These are phyloP conservation scores for Crenuchus spilurus DNA, from an alignment of 2,797 vertebrate genomes.

Conservation along the genomic window DNA sequence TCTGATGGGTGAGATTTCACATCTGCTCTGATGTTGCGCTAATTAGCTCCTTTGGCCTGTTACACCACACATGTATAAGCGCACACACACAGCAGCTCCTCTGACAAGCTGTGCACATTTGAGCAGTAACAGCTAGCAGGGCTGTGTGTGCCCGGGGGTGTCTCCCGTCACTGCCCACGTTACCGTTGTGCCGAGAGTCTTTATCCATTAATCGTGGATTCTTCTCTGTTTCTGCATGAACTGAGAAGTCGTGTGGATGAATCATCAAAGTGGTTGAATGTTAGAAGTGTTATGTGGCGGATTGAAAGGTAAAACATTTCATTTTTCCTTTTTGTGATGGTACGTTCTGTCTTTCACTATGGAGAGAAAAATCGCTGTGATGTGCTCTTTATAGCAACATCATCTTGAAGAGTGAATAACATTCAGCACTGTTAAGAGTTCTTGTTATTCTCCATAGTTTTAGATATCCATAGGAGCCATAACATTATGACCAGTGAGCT, in stretches of 20 bases:
- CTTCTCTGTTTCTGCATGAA: slow-evolving; percentile 6
- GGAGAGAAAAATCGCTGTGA: too few relatives aligned
- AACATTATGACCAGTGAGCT: too few relatives aligned
- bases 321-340: too few relatives aligned
- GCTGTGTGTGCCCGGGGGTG: neutral
- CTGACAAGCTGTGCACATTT: neutral
- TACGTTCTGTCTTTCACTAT: too few relatives aligned
- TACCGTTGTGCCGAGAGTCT: neutral
- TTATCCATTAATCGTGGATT: slow-evolving; percentile 29
- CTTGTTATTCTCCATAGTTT: too few relatives aligned
- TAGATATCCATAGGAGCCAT: too few relatives aligned
- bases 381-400: too few relatives aligned
- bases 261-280: neutral
- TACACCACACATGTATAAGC: neutral
- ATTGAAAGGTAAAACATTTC: too few relatives aligned
- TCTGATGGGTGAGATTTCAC: neutral
- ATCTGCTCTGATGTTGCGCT: neutral
- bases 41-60: neutral
- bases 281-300: neutral
- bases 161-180: neutral
- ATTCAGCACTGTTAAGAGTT: too few relatives aligned
- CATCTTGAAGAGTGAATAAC: too few relatives aligned
- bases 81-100: neutral
- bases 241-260: slow-evolving; percentile 7
- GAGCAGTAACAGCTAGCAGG: neutral